Percentiles rank a stretch among this genome's conserved stretches.
These are phyloP conservation scores for Acridotheres tristis DNA, from an alignment of 2,797 vertebrate species.

Conservation along the genomic window DNA sequence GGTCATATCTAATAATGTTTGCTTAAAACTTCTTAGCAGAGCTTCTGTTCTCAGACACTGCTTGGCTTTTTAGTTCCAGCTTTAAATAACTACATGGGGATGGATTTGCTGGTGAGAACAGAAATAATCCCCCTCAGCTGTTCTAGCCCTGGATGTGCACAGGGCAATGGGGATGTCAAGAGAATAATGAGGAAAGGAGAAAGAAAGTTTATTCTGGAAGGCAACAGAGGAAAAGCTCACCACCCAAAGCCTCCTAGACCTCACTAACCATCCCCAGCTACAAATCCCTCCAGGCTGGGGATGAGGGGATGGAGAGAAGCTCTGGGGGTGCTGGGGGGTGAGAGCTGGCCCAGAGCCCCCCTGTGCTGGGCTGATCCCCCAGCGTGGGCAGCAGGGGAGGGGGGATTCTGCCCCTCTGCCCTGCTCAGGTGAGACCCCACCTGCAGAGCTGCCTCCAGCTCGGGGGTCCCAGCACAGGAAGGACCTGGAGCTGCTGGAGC, in stretches of 20 bases:
- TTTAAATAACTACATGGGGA: slow-evolving; percentile 53
- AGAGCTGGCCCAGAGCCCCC: background rate
- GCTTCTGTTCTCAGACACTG: slow-evolving; percentile 33
- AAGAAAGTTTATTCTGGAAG: background rate
- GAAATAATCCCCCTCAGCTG: slow-evolving; percentile 68
- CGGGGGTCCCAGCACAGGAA: background rate
- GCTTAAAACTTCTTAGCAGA: slow-evolving; percentile 70
- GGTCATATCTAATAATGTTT: slow-evolving; percentile 70
- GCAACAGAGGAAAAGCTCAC: background rate
- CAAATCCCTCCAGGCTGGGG: background rate
- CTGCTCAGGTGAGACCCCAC: background rate
- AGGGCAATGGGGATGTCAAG: background rate
- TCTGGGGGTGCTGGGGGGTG: background rate
- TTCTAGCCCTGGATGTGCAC: background rate
- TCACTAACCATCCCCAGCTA: background rate
- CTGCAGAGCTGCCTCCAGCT: background rate
- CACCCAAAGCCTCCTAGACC: background rate
- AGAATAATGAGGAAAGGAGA: background rate
- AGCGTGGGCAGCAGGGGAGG: background rate
- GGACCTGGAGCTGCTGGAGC: background rate
- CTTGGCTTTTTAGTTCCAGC: slow-evolving; percentile 31
- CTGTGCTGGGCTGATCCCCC: background rate
- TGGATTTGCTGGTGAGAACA: slow-evolving; percentile 41
- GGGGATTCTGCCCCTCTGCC: background rate
- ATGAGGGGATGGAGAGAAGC: background rate